Evolutionary conservation across 1,140 invertebrate species (phyloP), one percentile per base, ranked within the genome.

Genomic region (Mycetomoellerius zeteki): DNA sequence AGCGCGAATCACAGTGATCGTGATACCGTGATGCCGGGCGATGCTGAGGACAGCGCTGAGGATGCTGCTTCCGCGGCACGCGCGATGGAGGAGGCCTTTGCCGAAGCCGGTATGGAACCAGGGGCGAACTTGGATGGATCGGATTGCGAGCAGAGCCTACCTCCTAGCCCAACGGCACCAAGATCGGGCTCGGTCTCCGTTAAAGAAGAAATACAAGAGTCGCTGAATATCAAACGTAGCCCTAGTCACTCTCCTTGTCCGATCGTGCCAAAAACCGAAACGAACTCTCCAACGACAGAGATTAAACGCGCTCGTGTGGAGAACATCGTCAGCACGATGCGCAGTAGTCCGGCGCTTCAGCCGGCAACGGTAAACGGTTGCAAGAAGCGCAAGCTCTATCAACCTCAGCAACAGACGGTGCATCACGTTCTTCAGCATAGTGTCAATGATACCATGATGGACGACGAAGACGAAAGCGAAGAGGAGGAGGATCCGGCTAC

Each of bases 301-400:
- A 97, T 98, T 87, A 99, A 99, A 95, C 97, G 98, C 87, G 98
- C 98, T 24, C 97, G 98, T 82, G 98, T 99, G 76, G 99, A 99
- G 96, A 99, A 99, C 94, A 99, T 99, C 87, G 98, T 99, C 72
- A 98, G 97, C 73, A 98, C 97, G 69, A 99, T 99, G 97, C 96
- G 98, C 82, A 97, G 97, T 89, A 98, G 98, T 91, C 98, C 98
- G 8, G 97, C 97, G 33, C 96, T 97, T 21, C 96, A 96, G 90
- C 96, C 97, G 56, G 96, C 96, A 6, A 96, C 97, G 94, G 98
- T 98, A 78, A 99, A 98, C 94, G 98, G 98, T 60, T 99, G 98
- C 96, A 99, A 99, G 94, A 99, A 99, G 95, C 96, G 99, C 27
- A 99, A 99, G 95, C 96, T 99, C n/a, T 99, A 99, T 94, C 98